Base-by-base conservation (phyloP, 2,888 invertebrate genomes). In the Galeruca laticollis region DNA sequence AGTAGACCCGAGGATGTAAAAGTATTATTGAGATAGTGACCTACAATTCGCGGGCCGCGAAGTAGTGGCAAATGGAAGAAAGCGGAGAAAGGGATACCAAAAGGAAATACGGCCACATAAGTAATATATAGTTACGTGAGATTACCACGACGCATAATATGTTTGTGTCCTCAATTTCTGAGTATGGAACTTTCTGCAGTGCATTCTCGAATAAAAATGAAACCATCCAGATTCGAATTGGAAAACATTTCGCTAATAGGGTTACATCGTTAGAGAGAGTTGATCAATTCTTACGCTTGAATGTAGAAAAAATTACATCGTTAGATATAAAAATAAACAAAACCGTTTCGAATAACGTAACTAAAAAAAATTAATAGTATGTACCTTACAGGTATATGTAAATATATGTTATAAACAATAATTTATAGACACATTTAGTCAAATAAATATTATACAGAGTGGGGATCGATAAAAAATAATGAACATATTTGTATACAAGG, bases 21-120 rank as follows among this genome's bases (percentile, higher is more conserved):
- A 85, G 84, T 84, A 81, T 68, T 71, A 68, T 74, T 83, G 84
- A 84, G 84, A 84, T 85, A 85, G 84, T 85, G 85, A 85, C 85
- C 85, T 83, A 85, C 80, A 84, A 84, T 84, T 81, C 80, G 66
- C 66, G 47, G 20, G 56, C 57, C 56, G 57, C 82, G 80, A 83
- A 84, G 84, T 84, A 84, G 84, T 84, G 84, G 84, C 83, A 83
- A 83, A 84, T 81, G 82, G 84, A 85, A 84, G 84, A 84, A 84
- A 84, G 84, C 84, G 83, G 85, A 84, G 85, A 85, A 85, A 85
- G 84, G 84, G 83, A 85, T 80, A 82, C 81, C 80, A 80, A 81
- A 82, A 84, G 82, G 84, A 84, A 84, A 85, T 84, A 83, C 83
- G 84, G 84, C 81, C 83, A 82, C 80, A 82, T 81, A 80, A 82